A percentile compares a stretch with the other conserved stretches of the same genome.
Evolutionary conservation across 1,140 invertebrate species (phyloP).

Genomic region (Drosophila rhopaloa): DNA sequence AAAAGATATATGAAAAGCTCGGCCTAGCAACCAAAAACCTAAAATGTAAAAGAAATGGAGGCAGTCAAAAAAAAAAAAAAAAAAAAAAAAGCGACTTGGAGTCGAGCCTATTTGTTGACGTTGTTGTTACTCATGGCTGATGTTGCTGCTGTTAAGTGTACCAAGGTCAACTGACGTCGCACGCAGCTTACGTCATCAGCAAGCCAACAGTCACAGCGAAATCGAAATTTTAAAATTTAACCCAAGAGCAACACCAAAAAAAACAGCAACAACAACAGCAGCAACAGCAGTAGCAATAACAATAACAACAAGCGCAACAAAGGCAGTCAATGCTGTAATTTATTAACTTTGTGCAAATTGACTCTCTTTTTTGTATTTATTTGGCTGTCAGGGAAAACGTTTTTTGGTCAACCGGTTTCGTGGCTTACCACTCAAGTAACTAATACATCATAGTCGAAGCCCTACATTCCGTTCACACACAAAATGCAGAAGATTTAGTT

Average conservation of each 20-base stretch:
- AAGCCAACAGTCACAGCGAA: conserved; percentile 20
- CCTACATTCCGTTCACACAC: conserved; percentile 13
- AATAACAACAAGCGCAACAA: conserved; percentile 9
- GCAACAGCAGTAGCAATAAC: conserved; percentile 1
- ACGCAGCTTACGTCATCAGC: conserved; percentile 69
- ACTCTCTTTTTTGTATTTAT: conserved; percentile 14
- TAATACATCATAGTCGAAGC: conserved; percentile 38
- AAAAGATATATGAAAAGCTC: conserved; percentile 1
- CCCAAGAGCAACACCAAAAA: conserved; percentile 30
- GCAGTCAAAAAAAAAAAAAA: conserved; percentile 1
- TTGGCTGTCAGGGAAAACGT: conserved; percentile 35
- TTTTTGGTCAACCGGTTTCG: conserved; percentile 40
- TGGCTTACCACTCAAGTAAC: conserved; percentile 14
- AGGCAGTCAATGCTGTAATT: conserved; percentile 70
- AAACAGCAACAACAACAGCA: conserved; percentile 4
- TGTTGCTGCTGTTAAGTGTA: conserved; percentile 62
- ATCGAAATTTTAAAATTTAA: conserved; percentile 70
- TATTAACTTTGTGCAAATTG: conserved; percentile 72
- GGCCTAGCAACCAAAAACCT: conserved; percentile 39
- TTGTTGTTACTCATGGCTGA: conserved; percentile 17
- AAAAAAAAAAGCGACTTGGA: not conserved
- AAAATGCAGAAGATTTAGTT: not conserved
- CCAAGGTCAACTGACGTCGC: conserved; percentile 72
- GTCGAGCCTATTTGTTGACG: conserved; percentile 44
- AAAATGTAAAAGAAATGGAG: conserved; percentile 17